Evolutionary conservation across 2,113 vertebrate species (phyloP), one percentile per base, ranked within the genome.

Genomic region (Leptobrachium leishanense): DNA sequence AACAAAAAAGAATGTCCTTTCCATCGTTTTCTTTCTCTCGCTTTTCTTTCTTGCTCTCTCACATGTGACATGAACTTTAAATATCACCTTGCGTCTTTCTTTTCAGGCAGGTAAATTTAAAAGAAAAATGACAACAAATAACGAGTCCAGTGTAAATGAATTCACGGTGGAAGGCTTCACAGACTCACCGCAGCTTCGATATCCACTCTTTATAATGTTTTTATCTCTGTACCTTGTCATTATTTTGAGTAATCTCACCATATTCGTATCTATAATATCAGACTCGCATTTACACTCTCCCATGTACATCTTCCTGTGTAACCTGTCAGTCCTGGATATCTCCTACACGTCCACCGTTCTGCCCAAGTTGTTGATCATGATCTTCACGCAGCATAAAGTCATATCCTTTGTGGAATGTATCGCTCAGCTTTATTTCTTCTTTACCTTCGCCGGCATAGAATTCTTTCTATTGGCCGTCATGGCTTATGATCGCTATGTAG

Each of bases 401-500:
- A 72, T 72, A 5, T 55, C 69, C 7, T 63, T 72, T 5, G 31
- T 43, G 0, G n/a, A 31, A 2, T 79, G 77, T 53, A 65, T 79
- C 1, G 13, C 20, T 15, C 77, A 79, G 62, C 10, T 79, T 7
- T 72, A 66, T 72, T 72, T 79, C 5, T 79, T 79, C 7, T 13
- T 79, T 2, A 8, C 13, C 5, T 79, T 72, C 43, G 46, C 69
- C 54, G 72, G 57, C n/a, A 72, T 3, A 5, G 77, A 79, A 72
- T 53, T 79, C 43, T 40, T 72, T 41, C 77, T 79, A 43, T 68
- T 79, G 64, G 69, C 77, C 5, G 62, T 63, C 13, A 79, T 79
- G 77, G 77, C 68, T 1, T 79, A 72, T 66, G 77, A 79, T 43
- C 77, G 77, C 3, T 79, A 66, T 55, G 59, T 72, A 46, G 77